Evolutionary conservation across 2,797 vertebrate species (phyloP), one percentile per base, ranked within the genome.

Genomic region (Melanotaenia nigrans): DNA sequence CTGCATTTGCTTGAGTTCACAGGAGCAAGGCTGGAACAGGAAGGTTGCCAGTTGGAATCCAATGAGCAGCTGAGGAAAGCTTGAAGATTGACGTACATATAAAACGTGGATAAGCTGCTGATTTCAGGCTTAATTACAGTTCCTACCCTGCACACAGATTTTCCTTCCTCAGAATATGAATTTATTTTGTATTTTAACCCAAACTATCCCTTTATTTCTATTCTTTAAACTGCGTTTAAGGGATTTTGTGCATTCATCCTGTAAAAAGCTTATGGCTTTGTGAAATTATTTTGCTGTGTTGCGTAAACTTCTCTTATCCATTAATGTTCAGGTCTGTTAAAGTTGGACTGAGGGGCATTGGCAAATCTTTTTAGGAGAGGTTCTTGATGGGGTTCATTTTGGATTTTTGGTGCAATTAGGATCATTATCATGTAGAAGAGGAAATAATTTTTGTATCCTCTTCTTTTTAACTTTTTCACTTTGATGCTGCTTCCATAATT

Each of bases 11-110:
- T 75, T 8, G 63, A 78, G 71, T 85, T 85, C 58, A 84, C 56
- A 75, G 53, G 67, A 67, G 69, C n/a, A 0, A 71, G 55, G 53
- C 58, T 67, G 65, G 38, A 53, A 54, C 69, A 73, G 84, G 79
- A 87, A 24, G 58, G 53, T 61, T 77, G 73, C 85, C 80, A 74
- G 74, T 64, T 82, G 79, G 61, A 78, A 71, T 76, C 61, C 22
- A 28, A 60, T 11, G 24, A 78, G 58, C 47, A 25, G 51, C 54
- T 20, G 72, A 68, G 25, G 51, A 51, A 76, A 70, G 49, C 67
- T 14, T 35, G 14, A n/a, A 61, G n/a, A 55, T 12, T 4, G 53
- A 25, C 25, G 16, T 28, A 11, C 36, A 20, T 54, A 30, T 14
- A 54, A 18, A 56, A 40, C 13, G 36, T 20, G 5, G 33, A 69